Base-by-base conservation (phyloP, 2,888 invertebrate species). In the Philonicus albiceps region DNA sequence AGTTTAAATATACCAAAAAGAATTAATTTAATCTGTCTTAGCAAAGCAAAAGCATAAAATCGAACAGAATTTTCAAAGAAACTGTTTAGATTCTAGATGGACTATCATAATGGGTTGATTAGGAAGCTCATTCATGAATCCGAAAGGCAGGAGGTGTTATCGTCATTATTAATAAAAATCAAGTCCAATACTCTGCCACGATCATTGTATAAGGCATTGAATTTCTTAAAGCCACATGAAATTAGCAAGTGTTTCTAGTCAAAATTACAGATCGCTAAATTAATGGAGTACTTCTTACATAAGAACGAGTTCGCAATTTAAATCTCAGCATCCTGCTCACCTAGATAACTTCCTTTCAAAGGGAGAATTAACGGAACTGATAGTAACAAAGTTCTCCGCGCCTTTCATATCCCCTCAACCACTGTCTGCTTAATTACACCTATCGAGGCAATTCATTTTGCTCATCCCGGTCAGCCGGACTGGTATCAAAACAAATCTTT, bases 401-500 rank as follows among this genome's bases (percentile, higher is more conserved):
- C 7, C 55, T 22, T 22, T 8, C 22, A 22, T 27, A 64, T 64
- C 22, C 22, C 64, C 64, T 19, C 2, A 0, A 11, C 64, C 64
- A 11, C n/a, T 49, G 49, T 64, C 64, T 0, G 0, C 64, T 64
- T 64, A 64, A 64, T 64, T 64, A 27, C 64, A 64, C 3, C 27
- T 4, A 64, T 3, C 27, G 64, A 8, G 8, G 64, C 64, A 64
- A 64, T 64, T 64, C 64, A 64, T 64, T 64, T 64, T 64, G 27
- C 64, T 27, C 64, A 64, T 64, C 64, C 22, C 27, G 64, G 22
- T 11, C 64, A 1, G 27, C 27, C 64, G 64, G 13, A 31, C 27
- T 80, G 49, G 16, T 76, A 76, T 80, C 80, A 49, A 80, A 80
- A 80, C 80, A 80, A 80, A 80, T 53, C 80, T 80, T 53, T 80